A percentile compares a stretch with the other conserved stretches of the same genome.
These are phyloP conservation scores for Gymnothorax javanicus DNA, from an alignment of 2,797 vertebrate species.

Conservation along the genomic window DNA sequence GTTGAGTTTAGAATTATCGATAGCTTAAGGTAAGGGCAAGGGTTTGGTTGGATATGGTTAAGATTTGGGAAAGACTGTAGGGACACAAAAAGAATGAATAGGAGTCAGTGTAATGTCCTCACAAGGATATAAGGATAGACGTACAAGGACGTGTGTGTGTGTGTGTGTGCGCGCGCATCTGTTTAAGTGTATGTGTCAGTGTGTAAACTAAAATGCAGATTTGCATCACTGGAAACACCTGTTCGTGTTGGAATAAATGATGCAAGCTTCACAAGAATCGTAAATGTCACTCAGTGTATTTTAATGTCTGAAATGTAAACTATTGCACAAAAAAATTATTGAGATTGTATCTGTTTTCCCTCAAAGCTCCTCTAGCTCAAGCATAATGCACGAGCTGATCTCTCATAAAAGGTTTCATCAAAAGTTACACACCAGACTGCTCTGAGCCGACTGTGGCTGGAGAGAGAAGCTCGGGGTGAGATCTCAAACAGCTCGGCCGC, in stretches of 20 bases:
- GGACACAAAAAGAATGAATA: no score
- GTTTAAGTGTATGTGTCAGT: not conserved
- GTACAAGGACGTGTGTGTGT: not conserved
- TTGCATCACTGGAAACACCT: not conserved
- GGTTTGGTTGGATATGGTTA: no score
- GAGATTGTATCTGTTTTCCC: not conserved
- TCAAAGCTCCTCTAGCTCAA: no score
- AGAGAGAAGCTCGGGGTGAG: not conserved
- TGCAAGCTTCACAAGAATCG: not conserved
- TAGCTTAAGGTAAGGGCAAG: no score
- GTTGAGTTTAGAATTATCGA: no score
- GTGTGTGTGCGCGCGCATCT: no score
- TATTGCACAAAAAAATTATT: not conserved
- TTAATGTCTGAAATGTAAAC: not conserved
- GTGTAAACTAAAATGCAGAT: not conserved
- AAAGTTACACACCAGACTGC: not conserved
- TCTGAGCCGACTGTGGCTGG: not conserved
- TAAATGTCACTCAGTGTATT: not conserved
- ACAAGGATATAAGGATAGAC: no score
- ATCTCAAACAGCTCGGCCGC: not conserved
- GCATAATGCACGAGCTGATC: not conserved
- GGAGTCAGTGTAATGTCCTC: no score
- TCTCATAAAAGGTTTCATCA: not conserved
- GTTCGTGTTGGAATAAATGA: not conserved
- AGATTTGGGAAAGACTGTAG: no score